phyloP scores from a whole-genome alignment of 1,140 invertebrate genomes.

The Ostrea edulis region DNA sequence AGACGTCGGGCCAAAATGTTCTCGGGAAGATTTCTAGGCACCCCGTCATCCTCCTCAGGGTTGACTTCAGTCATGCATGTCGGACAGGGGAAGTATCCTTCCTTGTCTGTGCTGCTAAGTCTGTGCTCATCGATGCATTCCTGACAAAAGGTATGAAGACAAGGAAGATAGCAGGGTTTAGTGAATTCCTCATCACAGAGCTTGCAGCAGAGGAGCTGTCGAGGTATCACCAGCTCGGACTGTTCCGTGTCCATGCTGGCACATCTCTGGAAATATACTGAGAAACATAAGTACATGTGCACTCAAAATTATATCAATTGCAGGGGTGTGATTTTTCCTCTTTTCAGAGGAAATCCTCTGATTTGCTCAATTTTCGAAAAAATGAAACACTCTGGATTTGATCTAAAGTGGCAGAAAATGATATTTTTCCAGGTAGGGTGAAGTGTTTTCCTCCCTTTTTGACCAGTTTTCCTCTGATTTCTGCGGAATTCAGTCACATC shows the following conservation, averaged over 20 bases:
- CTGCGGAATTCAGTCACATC: too few species aligned
- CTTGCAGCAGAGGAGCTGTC: constrained; percentile 72
- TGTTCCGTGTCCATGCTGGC: constrained; percentile 66
- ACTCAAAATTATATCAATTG: neutral
- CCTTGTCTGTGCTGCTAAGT: constrained; percentile 50
- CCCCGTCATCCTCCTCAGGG: constrained; percentile 39
- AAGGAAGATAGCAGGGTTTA: constrained; percentile 89
- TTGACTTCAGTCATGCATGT: constrained; percentile 67
- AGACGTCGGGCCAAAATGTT: constrained; percentile 70
- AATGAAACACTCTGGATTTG: too few species aligned
- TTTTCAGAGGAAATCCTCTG: too few species aligned
- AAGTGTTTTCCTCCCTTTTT: too few species aligned
- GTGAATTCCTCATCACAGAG: constrained; percentile 76
- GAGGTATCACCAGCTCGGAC: constrained; percentile 69
- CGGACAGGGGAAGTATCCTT: constrained; percentile 66
- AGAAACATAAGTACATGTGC: neutral
- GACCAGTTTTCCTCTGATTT: too few species aligned
- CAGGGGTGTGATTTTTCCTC: too few species aligned
- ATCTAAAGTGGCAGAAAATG: too few species aligned
- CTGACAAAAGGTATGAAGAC: constrained; percentile 95
- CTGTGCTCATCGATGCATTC: constrained; percentile 83
- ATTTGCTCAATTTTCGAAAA: too few species aligned
- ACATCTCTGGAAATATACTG: constrained; percentile 51
- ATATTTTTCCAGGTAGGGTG: too few species aligned
- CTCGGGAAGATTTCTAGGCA: constrained; percentile 56